Base-by-base conservation (phyloP, 2,888 invertebrate genomes). In the Latrodectus elegans region DNA sequence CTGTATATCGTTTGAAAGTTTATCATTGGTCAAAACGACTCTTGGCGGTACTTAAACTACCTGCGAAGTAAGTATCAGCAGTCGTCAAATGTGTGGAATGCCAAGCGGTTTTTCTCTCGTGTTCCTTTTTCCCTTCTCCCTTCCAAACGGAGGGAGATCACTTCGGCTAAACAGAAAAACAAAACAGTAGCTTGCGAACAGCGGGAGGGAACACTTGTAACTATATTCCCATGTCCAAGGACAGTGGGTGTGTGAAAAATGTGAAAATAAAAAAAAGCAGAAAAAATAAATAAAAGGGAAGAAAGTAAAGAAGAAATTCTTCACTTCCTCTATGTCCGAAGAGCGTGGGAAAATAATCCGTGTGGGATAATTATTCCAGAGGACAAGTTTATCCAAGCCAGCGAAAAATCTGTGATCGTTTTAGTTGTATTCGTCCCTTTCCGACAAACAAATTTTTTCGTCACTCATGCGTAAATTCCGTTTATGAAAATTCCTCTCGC, bases 151-250 rank as follows among this genome's bases (percentile, higher is more conserved):
- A 67, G 38, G 38, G 52, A 2, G 55, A 55, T 55, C 55, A 67
- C 22, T 22, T 26, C 77, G n/a, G 64, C 68, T 53, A 77, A 77
- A 60, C 52, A 67, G 38, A 68, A 52, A 68, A 77, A 68, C 67
- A 80, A 65, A 84, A 84, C 76, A 84, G 84, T 84, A 84, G 84
- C 84, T 12, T 17, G 14, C 67, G 72, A 51, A 71, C 65, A 60
- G 82, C 75, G 75, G 51, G 26, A 83, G 51, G 70, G 64, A 70
- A 53, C 70, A 70, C 78, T 79, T 83, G 84, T 84, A 84, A 84
- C 84, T 84, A 84, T 84, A 84, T 77, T 84, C 84, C 77, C 84
- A 72, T 84, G 80, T 84, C 84, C 77, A 84, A 84, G 84, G 84
- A 76, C 84, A 77, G 77, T 65, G 84, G 84, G 84, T 84, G 84